Percentiles rank a stretch among this genome's conserved stretches.
Evolutionary conservation across 2,797 vertebrate genomes (phyloP).

Genomic region (Paguma larvata): DNA sequence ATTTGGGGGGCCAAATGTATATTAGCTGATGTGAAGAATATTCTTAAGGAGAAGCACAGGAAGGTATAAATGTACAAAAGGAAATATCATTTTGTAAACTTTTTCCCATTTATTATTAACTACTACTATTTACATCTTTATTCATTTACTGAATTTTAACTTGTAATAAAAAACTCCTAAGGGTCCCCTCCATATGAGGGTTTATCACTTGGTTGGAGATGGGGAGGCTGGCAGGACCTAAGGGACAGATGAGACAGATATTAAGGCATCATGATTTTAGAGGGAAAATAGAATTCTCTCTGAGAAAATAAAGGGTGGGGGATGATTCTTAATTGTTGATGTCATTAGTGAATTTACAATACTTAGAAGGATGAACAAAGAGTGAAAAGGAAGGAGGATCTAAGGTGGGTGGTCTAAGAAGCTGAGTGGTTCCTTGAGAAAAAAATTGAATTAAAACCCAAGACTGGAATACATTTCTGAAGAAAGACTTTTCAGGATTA

Average conservation of each 20-base stretch:
- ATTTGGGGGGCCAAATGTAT: neutral
- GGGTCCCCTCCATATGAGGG: neutral
- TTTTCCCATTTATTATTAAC: neutral
- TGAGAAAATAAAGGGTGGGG: neutral
- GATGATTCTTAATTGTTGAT: neutral
- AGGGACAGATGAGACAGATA: neutral
- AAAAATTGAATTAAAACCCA: neutral
- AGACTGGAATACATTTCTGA: neutral
- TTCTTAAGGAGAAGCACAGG: neutral
- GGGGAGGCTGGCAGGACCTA: neutral
- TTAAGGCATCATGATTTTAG: neutral
- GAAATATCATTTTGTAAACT: neutral
- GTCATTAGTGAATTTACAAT: neutral
- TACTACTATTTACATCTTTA: neutral
- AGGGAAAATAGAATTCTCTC: neutral
- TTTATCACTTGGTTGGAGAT: neutral
- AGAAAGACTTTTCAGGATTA: neutral
- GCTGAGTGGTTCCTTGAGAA: neutral
- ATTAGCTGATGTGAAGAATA: constrained; percentile 40
- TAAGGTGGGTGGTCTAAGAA: neutral
- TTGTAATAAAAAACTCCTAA: neutral
- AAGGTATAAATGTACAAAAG: neutral
- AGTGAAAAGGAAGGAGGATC: neutral
- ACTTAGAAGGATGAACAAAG: neutral
- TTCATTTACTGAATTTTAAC: neutral